Conservation (phyloP, 1,140 invertebrate genomes). For the Papilio dardanus region DNA sequence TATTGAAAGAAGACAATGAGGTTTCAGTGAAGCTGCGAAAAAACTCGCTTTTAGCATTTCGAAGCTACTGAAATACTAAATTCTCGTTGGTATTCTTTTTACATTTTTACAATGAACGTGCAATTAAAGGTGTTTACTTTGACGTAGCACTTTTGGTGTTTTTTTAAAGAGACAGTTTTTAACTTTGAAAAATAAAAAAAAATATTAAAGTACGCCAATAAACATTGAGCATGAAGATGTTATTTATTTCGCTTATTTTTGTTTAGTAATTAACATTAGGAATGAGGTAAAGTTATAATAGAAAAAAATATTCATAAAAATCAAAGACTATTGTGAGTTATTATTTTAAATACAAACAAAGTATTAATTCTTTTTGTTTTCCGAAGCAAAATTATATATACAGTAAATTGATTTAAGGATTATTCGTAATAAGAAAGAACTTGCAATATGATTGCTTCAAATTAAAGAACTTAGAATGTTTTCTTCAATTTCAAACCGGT, state of each 20-base stretch:
- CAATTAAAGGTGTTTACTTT: conserved; percentile 13
- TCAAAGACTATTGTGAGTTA: not conserved
- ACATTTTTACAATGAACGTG: conserved; percentile 12
- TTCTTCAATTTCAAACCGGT: not conserved
- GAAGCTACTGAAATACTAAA: conserved; percentile 6
- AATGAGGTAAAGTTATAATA: not conserved
- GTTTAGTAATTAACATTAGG: not conserved
- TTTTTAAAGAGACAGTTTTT: not conserved
- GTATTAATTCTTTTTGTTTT: not conserved
- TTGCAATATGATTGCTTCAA: not conserved
- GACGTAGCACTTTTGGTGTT: not conserved
- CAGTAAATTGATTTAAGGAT: not conserved
- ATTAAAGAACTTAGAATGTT: conserved; percentile 18
- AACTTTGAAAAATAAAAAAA: not conserved
- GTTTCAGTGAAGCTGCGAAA: not conserved
- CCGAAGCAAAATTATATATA: not conserved
- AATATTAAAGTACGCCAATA: not conserved
- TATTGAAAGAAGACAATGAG: conserved; percentile 9
- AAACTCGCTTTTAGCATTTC: conserved; percentile 13
- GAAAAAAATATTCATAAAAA: not conserved
- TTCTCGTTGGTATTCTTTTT: not conserved
- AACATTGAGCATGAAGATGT: not conserved
- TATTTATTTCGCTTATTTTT: not conserved
- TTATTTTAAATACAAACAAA: not conserved
- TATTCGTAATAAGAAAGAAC: conserved; percentile 6